A percentile compares a stretch with the other conserved stretches of the same genome.
Evolutionary conservation across 2,888 invertebrate genomes (phyloP).

Genomic region (Drosophila dives): DNA sequence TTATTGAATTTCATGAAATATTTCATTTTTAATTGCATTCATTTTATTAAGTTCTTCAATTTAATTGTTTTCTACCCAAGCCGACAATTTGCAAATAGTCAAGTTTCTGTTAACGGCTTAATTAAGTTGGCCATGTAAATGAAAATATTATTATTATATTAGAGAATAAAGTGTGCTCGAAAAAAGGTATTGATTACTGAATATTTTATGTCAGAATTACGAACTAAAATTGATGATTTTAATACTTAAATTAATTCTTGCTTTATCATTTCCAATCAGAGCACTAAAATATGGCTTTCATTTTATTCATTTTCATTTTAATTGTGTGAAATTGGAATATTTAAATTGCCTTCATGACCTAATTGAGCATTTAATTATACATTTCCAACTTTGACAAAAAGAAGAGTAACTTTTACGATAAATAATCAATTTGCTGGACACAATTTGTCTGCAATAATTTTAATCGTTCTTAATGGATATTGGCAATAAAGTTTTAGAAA

Average conservation of each 20-base stretch:
- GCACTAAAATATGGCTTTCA: too few relatives aligned
- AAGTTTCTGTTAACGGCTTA: constrained; percentile 4
- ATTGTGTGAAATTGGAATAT: not conserved
- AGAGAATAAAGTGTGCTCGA: not conserved
- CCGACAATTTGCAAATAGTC: constrained; percentile 1
- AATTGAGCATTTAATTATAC: constrained; percentile 5
- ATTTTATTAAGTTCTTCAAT: constrained; percentile 58
- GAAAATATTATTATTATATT: not conserved
- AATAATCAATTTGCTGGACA: constrained; percentile 2
- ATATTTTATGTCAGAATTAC: not conserved
- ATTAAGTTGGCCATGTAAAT: not conserved
- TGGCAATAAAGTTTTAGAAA: not conserved
- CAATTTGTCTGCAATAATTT: not conserved
- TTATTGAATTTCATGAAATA: constrained; percentile 64
- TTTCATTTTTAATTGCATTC: constrained; percentile 78
- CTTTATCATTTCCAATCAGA: not conserved
- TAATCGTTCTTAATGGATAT: not conserved
- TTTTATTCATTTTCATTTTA: too few relatives aligned
- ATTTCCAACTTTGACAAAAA: not conserved
- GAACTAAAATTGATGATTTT: not conserved
- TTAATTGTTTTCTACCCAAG: constrained; percentile 42
- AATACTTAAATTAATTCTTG: not conserved
- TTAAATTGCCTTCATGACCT: constrained; percentile 1
- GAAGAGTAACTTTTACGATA: not conserved
- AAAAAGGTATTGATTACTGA: not conserved